These are phyloP conservation scores for Cheumatopsyche charites DNA, from an alignment of 1,140 invertebrate genomes.

Conservation along the genomic window DNA sequence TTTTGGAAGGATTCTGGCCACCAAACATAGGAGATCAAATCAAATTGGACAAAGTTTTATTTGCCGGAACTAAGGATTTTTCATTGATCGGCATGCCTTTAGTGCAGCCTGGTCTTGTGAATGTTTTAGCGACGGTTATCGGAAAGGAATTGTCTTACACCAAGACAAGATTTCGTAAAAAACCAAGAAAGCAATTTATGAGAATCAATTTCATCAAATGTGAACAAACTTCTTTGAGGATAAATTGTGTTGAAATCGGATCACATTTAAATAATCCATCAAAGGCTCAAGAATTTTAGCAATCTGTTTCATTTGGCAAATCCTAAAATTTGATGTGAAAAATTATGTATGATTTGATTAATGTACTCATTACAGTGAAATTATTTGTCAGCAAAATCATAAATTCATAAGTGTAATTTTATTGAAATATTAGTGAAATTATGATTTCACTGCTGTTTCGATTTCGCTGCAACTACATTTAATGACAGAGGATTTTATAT, in stretches of 20 bases:
- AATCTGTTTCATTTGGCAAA: too few species aligned
- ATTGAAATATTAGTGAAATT: too few species aligned
- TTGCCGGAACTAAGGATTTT: constrained; percentile 85
- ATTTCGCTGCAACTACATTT: too few species aligned
- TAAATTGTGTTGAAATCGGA: constrained; percentile 70
- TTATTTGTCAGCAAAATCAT: too few species aligned
- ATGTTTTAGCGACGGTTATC: constrained; percentile 84
- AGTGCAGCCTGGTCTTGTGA: constrained; percentile 74
- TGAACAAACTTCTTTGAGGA: constrained; percentile 75
- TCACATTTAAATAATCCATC: constrained; percentile 53
- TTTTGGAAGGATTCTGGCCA: constrained; percentile 83
- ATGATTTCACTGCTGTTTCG: too few species aligned
- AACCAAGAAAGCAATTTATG: constrained; percentile 76
- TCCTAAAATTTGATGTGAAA: too few species aligned
- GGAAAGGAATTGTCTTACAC: constrained; percentile 89
- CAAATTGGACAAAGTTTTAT: constrained; percentile 84
- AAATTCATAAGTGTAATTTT: too few species aligned
- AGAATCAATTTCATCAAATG: constrained; percentile 75
- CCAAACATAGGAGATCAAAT: constrained; percentile 84
- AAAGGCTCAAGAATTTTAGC: not conserved
- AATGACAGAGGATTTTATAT: too few species aligned
- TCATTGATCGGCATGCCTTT: constrained; percentile 84
- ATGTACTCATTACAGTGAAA: too few species aligned
- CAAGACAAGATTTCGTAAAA: constrained; percentile 77
- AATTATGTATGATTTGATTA: too few species aligned